These are phyloP conservation scores for Hypomecis atomaria DNA, from an alignment of 2,888 invertebrate species.

Conservation along the genomic window DNA sequence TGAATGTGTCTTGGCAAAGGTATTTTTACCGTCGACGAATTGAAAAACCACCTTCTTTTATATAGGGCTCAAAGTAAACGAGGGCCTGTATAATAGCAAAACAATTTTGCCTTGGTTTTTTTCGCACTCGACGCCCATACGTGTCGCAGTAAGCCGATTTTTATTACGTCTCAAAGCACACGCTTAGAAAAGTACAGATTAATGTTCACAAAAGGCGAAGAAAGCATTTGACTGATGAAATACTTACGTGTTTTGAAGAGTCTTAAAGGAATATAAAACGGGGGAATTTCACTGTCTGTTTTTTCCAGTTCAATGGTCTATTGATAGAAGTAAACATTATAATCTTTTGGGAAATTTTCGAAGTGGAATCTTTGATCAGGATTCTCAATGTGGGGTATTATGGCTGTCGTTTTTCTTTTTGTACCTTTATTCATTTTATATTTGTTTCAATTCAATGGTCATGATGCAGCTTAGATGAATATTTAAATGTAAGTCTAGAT, in stretches of 20 bases:
- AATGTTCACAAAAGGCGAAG: conserved; percentile 62
- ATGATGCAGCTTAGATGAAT: no score
- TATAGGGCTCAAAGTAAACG: conserved; percentile 44
- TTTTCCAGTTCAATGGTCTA: conserved; percentile 18
- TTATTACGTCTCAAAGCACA: conserved; percentile 75
- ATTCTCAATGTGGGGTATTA: not conserved
- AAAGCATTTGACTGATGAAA: conserved; percentile 59
- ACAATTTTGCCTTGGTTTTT: conserved; percentile 53
- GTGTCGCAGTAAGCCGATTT: conserved; percentile 76
- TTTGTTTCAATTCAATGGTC: no score
- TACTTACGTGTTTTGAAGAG: conserved; percentile 43
- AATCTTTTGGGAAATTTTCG: conserved; percentile 12
- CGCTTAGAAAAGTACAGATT: conserved; percentile 70
- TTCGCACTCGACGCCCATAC: conserved; percentile 64
- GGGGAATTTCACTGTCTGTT: conserved; percentile 31
- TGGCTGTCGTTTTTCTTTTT: not conserved
- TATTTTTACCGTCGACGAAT: conserved; percentile 55
- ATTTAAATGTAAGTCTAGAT: no score
- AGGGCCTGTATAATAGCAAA: conserved; percentile 41
- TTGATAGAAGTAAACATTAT: conserved; percentile 12
- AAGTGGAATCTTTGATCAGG: conserved; percentile 20
- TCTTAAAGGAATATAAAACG: conserved; percentile 45
- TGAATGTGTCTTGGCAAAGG: conserved; percentile 60
- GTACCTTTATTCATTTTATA: conserved; percentile 28
- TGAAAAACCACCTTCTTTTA: conserved; percentile 51